Percentiles rank a stretch among this genome's conserved stretches.
phyloP scores from a whole-genome alignment of 2,113 vertebrate species.

The Poecilia latipinna region DNA sequence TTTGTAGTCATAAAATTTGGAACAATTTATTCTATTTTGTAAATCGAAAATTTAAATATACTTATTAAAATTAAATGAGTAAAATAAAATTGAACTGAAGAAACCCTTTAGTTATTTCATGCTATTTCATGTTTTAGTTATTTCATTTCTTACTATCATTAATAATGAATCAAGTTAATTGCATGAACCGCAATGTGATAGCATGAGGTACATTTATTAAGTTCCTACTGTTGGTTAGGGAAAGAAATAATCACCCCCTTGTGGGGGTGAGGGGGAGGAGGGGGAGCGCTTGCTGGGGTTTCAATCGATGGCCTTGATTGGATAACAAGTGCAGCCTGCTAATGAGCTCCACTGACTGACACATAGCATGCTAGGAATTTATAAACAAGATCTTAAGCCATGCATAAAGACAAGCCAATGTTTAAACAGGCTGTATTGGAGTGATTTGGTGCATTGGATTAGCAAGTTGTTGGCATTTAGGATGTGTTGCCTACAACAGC shows the following conservation, averaged over 20 bases:
- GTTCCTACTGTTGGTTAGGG: conserved; percentile 33
- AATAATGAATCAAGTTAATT: conserved; percentile 16
- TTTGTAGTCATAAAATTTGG: not conserved
- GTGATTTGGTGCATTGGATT: conserved; percentile 29
- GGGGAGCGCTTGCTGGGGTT: not conserved
- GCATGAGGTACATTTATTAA: conserved; percentile 15
- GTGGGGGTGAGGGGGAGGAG: not conserved
- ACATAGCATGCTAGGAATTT: conserved; percentile 41
- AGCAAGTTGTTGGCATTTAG: conserved; percentile 29
- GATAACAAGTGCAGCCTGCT: conserved; percentile 55
- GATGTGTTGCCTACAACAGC: conserved; percentile 33
- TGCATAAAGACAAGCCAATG: conserved; percentile 51
- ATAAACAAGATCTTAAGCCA: conserved; percentile 33
- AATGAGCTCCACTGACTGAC: conserved; percentile 55
- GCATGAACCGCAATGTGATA: conserved; percentile 42
- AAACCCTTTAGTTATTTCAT: too few species aligned
- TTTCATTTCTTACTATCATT: conserved; percentile 11
- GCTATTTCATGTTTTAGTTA: not conserved
- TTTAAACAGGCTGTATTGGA: conserved; percentile 45
- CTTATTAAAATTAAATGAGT: not conserved
- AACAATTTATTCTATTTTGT: not conserved
- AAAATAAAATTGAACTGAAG: not conserved
- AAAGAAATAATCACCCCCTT: conserved; percentile 26
- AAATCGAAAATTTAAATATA: not conserved
- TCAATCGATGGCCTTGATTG: conserved; percentile 54